These are phyloP conservation scores for Nemurella pictetii DNA, from an alignment of 2,888 invertebrate species.

Conservation along the genomic window DNA sequence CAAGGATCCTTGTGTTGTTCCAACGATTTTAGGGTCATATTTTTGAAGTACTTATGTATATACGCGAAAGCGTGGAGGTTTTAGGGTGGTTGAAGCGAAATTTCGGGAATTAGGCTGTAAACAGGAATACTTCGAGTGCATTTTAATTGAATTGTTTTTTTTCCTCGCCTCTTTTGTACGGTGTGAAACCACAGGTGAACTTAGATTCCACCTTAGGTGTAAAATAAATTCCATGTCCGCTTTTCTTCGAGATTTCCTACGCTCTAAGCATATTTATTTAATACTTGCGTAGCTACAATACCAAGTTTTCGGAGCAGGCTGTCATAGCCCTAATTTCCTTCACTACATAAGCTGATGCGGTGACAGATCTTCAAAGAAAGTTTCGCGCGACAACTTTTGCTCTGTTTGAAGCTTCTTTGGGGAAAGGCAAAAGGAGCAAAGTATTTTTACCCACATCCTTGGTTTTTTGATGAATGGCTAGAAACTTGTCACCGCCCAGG, in stretches of 20 bases:
- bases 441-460: slow-evolving; percentile 12
- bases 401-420: slow-evolving; percentile 18
- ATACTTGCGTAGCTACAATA: not conserved
- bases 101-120: too few relatives aligned
- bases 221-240: too few relatives aligned
- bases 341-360: slow-evolving; percentile 32
- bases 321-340: slow-evolving; percentile 34
- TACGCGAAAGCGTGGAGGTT: too few relatives aligned
- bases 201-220: too few relatives aligned
- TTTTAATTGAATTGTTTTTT: too few relatives aligned
- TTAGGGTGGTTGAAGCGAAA: too few relatives aligned
- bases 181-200: too few relatives aligned
- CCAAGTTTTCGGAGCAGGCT: slow-evolving; percentile 10
- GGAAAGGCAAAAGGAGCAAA: slow-evolving; percentile 17
- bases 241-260: too few relatives aligned
- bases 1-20: not conserved
- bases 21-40: not conserved
- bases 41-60: not conserved
- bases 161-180: too few relatives aligned
- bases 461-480: slow-evolving; percentile 35
- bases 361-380: slow-evolving; percentile 32
- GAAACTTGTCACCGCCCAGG: slow-evolving; percentile 35
- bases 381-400: slow-evolving; percentile 16
- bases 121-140: too few relatives aligned
- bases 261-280: not conserved